Conservation (phyloP, 2,888 invertebrate genomes). For the Drosophila sordidula region DNA sequence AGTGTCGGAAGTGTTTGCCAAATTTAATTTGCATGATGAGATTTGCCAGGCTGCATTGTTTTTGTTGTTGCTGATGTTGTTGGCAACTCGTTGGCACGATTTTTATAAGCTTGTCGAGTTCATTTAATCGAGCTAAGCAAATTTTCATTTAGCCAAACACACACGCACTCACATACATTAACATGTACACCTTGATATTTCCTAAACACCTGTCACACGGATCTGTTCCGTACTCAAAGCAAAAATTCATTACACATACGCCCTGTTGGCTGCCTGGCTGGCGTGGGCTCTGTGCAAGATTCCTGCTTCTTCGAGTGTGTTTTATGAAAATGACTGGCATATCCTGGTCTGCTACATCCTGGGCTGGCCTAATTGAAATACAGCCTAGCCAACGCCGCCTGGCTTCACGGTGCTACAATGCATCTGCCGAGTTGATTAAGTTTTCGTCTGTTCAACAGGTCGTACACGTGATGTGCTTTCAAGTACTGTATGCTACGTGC, state of each 20-base stretch:
- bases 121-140: conserved; percentile 68
- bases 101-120: conserved; percentile 67
- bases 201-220: conserved; percentile 61
- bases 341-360: conserved; percentile 9
- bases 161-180: conserved; percentile 5
- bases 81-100: conserved; percentile 73
- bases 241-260: conserved; percentile 50
- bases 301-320: conserved; percentile 34
- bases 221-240: conserved; percentile 15
- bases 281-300: neutral
- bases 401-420: neutral
- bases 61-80: conserved; percentile 26
- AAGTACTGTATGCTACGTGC: conserved; percentile 7
- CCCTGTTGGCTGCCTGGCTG: conserved; percentile 7
- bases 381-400: conserved; percentile 7
- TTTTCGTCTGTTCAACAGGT: conserved; percentile 58
- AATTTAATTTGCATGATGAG: conserved; percentile 79
- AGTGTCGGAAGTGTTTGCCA: conserved; percentile 75
- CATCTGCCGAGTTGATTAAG: conserved; percentile 57
- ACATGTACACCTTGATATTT: conserved; percentile 33
- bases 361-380: conserved; percentile 50
- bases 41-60: conserved; percentile 64
- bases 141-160: conserved; percentile 62
- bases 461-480: conserved; percentile 36
- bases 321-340: conserved; percentile 46